Base-by-base conservation (phyloP, 2,888 invertebrate species). In the Agrotis exclamationis region DNA sequence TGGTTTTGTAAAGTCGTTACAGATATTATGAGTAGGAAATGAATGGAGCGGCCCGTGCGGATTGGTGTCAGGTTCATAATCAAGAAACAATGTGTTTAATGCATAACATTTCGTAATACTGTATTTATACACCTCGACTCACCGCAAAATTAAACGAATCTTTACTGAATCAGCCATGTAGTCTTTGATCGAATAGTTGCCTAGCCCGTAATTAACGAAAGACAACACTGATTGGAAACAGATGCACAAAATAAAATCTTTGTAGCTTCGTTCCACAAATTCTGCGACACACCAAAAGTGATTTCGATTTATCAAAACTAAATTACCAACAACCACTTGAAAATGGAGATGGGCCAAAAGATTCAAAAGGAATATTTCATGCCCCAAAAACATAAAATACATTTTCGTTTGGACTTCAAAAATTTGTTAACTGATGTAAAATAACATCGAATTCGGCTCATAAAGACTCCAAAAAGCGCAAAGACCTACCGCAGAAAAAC, bases 1-100 rank as follows among this genome's bases (percentile, higher is more conserved):
- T 78, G 78, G 64, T 64, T 62, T 60, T 50, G 44, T 70, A 45
- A 45, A 63, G 62, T 63, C 78, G 70, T 77, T 59, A 77, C 51
- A 57, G 65, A 74, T 62, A 62, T 77, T 74, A 62, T 59, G 47
- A 68, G 44, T 22, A 60, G 65, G 51, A 68, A 72, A 70, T 62
- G 69, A 53, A 16, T 74, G 45, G 51, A 54, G 45, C 47, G 63
- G 65, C 58, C 67, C 50, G 60, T 58, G 69, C 50, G 47, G 47
- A 68, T 70, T 70, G 62, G 60, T 74, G 60, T 81, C 63, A 74
- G 68, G 67, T 80, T 72, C 57, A 56, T 51, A 66, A 68, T 76
- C 62, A 63, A 45, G 48, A 72, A 72, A 77, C 76, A 56, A 47
- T 50, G 63, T 70, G 62, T 67, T 76, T 47, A 47, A 59, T 50